Percentiles rank a stretch among this genome's conserved stretches.
These are phyloP conservation scores for Lypha dubia DNA, from an alignment of 2,888 invertebrate genomes.

Conservation along the genomic window DNA sequence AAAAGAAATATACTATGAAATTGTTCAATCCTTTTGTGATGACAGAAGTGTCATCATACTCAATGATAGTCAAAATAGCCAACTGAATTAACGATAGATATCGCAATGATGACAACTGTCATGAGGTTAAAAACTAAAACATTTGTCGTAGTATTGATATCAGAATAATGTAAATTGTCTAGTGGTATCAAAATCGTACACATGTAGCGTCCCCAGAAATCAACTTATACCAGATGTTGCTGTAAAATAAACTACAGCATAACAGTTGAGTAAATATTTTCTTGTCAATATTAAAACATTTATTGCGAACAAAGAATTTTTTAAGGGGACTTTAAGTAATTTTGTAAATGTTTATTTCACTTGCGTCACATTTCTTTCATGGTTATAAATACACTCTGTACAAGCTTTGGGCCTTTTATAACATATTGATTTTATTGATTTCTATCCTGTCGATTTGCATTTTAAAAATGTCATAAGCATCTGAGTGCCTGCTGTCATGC, in stretches of 20 bases:
- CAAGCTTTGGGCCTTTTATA: constrained; percentile 7
- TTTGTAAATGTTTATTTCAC: constrained; percentile 24
- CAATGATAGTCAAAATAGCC: no score
- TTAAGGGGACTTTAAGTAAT: background rate
- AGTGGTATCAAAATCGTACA: no score
- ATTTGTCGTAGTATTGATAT: no score
- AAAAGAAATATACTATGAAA: no score
- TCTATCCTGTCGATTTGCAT: constrained; percentile 35
- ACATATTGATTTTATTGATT: constrained; percentile 41
- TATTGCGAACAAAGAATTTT: background rate
- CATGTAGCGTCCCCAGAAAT: no score
- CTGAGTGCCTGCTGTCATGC: background rate
- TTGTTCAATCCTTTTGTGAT: no score
- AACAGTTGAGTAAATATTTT: background rate
- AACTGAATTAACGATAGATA: no score
- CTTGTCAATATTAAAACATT: background rate
- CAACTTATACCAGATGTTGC: background rate
- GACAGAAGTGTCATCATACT: no score
- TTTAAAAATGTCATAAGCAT: background rate
- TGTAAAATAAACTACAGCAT: background rate
- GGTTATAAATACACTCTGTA: background rate
- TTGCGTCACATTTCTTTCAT: background rate
- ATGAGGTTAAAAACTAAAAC: no score
- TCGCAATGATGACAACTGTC: no score
- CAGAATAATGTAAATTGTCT: no score